Evolutionary conservation across 2,888 invertebrate species (phyloP).

Genomic region (Odontocerum albicorne): DNA sequence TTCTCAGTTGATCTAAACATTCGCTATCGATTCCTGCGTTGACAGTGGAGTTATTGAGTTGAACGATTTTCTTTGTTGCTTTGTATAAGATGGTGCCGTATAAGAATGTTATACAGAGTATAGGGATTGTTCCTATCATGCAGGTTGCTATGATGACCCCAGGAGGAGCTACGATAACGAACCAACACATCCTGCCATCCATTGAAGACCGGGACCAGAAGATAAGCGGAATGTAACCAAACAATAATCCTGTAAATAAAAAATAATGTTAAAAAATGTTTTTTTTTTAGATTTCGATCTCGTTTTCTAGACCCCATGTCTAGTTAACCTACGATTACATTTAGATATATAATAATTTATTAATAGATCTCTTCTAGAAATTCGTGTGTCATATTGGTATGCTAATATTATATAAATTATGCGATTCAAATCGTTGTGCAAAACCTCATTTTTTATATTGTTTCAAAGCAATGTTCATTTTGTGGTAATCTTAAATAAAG

Average conservation of each 20-base stretch:
- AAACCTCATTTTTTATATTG: no score
- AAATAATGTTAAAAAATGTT: no score
- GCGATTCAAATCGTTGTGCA: no score
- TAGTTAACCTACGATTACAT: no score
- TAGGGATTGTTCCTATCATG: constrained; percentile 57
- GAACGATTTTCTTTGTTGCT: constrained; percentile 58
- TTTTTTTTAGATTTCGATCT: no score
- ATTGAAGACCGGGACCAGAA: background rate
- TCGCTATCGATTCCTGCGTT: background rate
- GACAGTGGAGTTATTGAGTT: constrained; percentile 45
- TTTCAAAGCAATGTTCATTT: no score
- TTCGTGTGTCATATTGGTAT: no score
- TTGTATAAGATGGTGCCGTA: constrained; percentile 61
- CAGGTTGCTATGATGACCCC: constrained; percentile 58
- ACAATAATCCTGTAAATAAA: background rate
- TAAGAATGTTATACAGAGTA: constrained; percentile 49
- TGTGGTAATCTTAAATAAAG: no score
- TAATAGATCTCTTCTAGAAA: no score
- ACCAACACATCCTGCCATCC: constrained; percentile 50
- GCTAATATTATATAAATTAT: no score
- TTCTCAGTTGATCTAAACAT: constrained; percentile 33
- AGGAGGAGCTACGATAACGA: constrained; percentile 59
- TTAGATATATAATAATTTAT: no score
- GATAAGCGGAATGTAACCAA: background rate
- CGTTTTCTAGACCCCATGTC: no score